Evolutionary conservation across 1,140 invertebrate genomes (phyloP).

Genomic region (Hesperophylax magnus): DNA sequence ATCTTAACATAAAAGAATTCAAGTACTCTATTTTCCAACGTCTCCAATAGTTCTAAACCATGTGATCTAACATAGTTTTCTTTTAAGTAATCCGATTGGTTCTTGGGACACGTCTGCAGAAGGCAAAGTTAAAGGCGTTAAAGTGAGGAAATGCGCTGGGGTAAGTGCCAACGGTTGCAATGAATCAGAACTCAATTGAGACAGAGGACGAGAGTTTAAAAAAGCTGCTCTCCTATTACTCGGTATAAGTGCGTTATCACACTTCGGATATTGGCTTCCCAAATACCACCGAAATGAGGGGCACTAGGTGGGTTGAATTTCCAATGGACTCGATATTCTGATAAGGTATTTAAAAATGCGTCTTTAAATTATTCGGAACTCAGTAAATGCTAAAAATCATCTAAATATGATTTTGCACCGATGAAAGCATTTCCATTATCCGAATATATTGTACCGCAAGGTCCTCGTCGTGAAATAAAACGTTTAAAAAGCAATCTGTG

Average conservation of each 20-base stretch:
- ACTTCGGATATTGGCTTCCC: neutral
- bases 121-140: neutral
- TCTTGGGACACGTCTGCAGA: neutral
- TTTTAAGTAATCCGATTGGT: neutral
- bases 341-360: neutral
- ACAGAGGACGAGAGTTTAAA: neutral
- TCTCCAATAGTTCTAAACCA: too few relatives aligned
- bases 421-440: too few relatives aligned
- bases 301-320: neutral
- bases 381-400: neutral
- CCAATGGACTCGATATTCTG: neutral
- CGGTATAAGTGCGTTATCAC: neutral
- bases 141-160: neutral
- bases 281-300: too few relatives aligned
- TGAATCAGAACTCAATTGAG: too few relatives aligned
- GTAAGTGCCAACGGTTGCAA: neutral
- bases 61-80: neutral
- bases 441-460: too few relatives aligned
- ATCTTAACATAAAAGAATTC: neutral
- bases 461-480: too few relatives aligned
- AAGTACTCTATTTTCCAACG: neutral
- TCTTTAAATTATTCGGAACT: neutral
- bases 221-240: neutral
- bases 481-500: too few relatives aligned
- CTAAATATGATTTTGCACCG: too few relatives aligned